These are phyloP conservation scores for Nyctereutes procyonoides DNA, from an alignment of 2,113 vertebrate genomes.

Conservation along the genomic window DNA sequence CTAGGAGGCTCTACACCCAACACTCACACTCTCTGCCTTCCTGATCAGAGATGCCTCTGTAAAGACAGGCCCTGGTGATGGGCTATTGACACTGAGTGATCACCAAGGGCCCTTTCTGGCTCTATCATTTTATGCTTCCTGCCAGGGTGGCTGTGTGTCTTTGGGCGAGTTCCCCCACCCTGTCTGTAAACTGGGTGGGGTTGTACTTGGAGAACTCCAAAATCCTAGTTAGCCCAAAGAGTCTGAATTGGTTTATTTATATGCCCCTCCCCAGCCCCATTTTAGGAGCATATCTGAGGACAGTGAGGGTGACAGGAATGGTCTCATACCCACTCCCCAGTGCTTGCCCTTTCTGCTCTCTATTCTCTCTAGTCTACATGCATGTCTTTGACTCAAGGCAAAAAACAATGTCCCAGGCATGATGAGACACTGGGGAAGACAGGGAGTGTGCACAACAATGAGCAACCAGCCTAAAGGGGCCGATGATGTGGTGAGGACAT, in stretches of 20 bases:
- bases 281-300: not conserved
- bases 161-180: not conserved
- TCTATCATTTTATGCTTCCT: not conserved
- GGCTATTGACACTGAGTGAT: not conserved
- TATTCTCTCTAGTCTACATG: not conserved
- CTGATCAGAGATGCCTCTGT: fast-evolving
- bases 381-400: not conserved
- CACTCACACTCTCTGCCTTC: not conserved
- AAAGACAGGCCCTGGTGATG: not conserved
- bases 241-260: not conserved
- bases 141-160: not conserved
- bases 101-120: not conserved
- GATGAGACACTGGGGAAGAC: not conserved
- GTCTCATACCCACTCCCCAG: no score
- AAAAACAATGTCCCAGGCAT: not conserved
- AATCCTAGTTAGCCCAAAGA: not conserved
- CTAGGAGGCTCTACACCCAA: not conserved
- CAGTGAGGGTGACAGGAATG: not conserved
- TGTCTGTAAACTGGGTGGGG: not conserved
- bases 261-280: not conserved
- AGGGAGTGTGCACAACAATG: not conserved
- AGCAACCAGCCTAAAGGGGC: slow-evolving; percentile 21
- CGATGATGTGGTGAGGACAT: not conserved
- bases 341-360: not conserved
- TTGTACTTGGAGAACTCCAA: not conserved